Conservation (phyloP, 1,140 invertebrate species). For the Mercenaria mercenaria region DNA sequence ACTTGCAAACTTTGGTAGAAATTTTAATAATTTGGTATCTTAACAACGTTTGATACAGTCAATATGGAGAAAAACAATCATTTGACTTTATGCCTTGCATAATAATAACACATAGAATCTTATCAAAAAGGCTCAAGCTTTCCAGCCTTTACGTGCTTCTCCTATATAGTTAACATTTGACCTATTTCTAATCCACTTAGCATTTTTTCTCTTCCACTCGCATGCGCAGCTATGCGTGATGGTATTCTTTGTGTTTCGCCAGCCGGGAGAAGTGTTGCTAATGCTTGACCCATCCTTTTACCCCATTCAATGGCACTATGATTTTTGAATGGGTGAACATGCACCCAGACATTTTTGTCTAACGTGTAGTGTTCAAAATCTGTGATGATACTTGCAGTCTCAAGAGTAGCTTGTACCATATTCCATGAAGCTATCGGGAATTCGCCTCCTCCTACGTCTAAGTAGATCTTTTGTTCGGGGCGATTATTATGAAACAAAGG, state of each 20-base stretch:
- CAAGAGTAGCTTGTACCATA: constrained; percentile 24
- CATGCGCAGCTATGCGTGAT: not conserved
- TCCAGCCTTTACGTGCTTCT: no score
- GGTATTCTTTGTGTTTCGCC: not conserved
- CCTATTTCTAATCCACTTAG: no score
- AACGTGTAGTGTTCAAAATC: not conserved
- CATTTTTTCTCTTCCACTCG: no score
- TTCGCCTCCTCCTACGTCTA: constrained; percentile 41
- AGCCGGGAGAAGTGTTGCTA: not conserved
- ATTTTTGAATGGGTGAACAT: not conserved
- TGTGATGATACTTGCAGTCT: not conserved
- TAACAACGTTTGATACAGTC: no score
- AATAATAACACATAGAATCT: no score
- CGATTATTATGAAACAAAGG: not conserved
- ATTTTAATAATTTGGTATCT: no score
- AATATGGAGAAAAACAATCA: no score
- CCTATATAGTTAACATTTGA: no score
- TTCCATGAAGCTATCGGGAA: not conserved
- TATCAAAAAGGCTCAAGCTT: no score
- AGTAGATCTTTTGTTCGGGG: constrained; percentile 9
- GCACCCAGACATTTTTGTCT: constrained; percentile 25
- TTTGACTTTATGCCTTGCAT: no score
- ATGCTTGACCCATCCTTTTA: not conserved
- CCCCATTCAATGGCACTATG: not conserved
- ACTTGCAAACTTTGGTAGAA: no score